These are phyloP conservation scores for Ophion ellenae DNA, from an alignment of 2,888 invertebrate genomes.

Conservation along the genomic window DNA sequence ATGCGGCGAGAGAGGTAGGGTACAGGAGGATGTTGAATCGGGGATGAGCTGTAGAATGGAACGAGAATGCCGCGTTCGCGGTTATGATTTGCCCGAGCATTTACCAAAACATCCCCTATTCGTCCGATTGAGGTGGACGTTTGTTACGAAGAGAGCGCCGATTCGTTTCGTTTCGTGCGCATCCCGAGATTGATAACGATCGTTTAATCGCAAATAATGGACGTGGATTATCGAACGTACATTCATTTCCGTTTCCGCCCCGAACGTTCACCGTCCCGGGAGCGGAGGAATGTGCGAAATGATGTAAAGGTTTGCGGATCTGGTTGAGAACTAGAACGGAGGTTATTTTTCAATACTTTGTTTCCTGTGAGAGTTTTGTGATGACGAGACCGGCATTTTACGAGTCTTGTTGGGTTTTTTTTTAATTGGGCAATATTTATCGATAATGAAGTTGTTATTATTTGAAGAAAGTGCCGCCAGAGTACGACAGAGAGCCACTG, in stretches of 20 bases:
- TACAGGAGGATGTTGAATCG: neutral
- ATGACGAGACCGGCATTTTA: no score
- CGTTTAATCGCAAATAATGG: slow-evolving; percentile 14
- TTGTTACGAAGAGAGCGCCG: slow-evolving; percentile 54
- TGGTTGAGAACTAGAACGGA: neutral
- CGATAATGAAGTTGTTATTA: no score
- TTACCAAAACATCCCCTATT: slow-evolving; percentile 40
- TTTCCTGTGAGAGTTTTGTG: no score
- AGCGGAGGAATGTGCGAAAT: neutral
- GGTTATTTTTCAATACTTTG: no score
- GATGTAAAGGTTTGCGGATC: neutral
- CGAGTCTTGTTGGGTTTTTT: no score
- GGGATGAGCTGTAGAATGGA: slow-evolving; percentile 23
- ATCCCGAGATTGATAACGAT: slow-evolving; percentile 32
- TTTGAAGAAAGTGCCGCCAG: neutral
- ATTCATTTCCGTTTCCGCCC: slow-evolving; percentile 10
- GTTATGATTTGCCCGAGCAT: slow-evolving; percentile 42
- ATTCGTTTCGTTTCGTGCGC: slow-evolving; percentile 38
- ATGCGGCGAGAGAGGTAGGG: neutral
- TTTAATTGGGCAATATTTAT: no score
- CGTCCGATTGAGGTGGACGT: slow-evolving; percentile 37
- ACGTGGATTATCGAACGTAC: slow-evolving; percentile 17
- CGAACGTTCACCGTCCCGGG: neutral
- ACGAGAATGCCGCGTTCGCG: slow-evolving; percentile 26
- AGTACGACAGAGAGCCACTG: neutral